Conservation (phyloP, 2,797 vertebrate genomes). For the Coilia nasus region DNA sequence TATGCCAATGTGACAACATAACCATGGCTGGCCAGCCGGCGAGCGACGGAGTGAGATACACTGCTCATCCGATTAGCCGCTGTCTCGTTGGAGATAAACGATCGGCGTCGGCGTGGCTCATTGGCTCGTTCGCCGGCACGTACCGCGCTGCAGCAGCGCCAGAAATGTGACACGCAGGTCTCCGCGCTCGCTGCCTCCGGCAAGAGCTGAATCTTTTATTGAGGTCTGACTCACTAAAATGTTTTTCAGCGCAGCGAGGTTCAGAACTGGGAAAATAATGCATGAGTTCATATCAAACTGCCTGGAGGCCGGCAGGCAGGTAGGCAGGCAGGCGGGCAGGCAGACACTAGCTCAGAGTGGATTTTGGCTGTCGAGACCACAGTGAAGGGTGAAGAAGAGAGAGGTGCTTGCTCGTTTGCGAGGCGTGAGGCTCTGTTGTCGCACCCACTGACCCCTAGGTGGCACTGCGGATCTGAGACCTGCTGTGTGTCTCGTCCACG, state of each 20-base stretch:
- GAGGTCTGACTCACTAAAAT: slow-evolving; percentile 59
- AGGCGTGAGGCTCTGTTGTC: not conserved
- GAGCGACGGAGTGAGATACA: slow-evolving; percentile 38
- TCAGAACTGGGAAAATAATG: slow-evolving; percentile 56
- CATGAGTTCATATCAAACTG: slow-evolving; percentile 58
- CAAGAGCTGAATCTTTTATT: slow-evolving; percentile 62
- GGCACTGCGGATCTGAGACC: slow-evolving; percentile 36
- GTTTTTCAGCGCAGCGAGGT: slow-evolving; percentile 52
- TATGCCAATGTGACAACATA: slow-evolving; percentile 4
- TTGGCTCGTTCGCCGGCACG: not conserved
- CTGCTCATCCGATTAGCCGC: slow-evolving; percentile 46
- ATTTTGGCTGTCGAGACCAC: too few species aligned
- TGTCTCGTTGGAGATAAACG: slow-evolving; percentile 49
- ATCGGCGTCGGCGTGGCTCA: slow-evolving; percentile 25
- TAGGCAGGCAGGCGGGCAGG: too few species aligned
- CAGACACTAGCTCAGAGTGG: too few species aligned
- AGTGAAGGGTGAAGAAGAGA: slow-evolving; percentile 19
- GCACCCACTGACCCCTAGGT: slow-evolving; percentile 42
- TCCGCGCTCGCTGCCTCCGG: slow-evolving; percentile 44
- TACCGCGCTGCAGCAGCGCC: slow-evolving; percentile 22
- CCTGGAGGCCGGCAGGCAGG: slow-evolving; percentile 43
- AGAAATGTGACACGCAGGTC: slow-evolving; percentile 41
- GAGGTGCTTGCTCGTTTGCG: not conserved
- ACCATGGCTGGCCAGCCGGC: not conserved
- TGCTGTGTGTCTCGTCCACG: not conserved